Percentiles rank a stretch among this genome's conserved stretches.
phyloP scores from a whole-genome alignment of 1,140 invertebrate species.

The Trissolcus basalis region DNA sequence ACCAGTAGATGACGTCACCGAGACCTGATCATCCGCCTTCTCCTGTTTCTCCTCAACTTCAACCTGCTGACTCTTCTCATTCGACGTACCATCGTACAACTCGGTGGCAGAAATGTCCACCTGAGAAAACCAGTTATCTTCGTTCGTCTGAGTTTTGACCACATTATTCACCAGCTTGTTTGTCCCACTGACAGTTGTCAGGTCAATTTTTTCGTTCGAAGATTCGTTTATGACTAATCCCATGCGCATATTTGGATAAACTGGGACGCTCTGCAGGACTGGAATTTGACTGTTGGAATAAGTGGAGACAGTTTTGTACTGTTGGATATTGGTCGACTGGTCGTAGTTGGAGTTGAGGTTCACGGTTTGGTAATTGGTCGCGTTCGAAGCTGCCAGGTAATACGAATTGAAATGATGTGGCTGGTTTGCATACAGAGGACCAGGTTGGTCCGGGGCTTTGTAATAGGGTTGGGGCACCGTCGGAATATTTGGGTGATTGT shows the following conservation, averaged over 20 bases:
- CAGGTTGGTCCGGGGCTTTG: constrained; percentile 63
- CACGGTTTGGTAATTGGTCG: constrained; percentile 58
- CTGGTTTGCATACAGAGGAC: constrained; percentile 52
- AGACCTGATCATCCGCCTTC: constrained; percentile 61
- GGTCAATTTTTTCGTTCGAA: constrained; percentile 51
- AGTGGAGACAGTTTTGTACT: constrained; percentile 40
- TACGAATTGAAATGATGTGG: constrained; percentile 54
- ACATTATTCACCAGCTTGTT: constrained; percentile 16
- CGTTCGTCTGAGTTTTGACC: too few species aligned
- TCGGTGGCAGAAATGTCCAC: constrained; percentile 37
- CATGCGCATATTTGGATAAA: constrained; percentile 56
- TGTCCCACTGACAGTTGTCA: constrained; percentile 1
- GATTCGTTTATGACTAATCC: constrained; percentile 34
- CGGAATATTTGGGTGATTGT: constrained; percentile 57
- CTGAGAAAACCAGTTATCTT: too few species aligned
- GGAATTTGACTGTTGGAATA: constrained; percentile 53
- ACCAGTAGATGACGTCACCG: constrained; percentile 66
- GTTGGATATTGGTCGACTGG: constrained; percentile 46
- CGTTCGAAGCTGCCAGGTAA: constrained; percentile 59
- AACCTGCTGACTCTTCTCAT: not conserved
- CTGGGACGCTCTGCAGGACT: constrained; percentile 33
- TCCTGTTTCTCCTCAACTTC: constrained; percentile 13
- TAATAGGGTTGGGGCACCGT: constrained; percentile 65
- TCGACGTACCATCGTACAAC: not conserved
- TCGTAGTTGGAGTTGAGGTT: constrained; percentile 58